Evolutionary conservation across 2,888 invertebrate genomes (phyloP).

Genomic region (Carterocephalus palaemon): DNA sequence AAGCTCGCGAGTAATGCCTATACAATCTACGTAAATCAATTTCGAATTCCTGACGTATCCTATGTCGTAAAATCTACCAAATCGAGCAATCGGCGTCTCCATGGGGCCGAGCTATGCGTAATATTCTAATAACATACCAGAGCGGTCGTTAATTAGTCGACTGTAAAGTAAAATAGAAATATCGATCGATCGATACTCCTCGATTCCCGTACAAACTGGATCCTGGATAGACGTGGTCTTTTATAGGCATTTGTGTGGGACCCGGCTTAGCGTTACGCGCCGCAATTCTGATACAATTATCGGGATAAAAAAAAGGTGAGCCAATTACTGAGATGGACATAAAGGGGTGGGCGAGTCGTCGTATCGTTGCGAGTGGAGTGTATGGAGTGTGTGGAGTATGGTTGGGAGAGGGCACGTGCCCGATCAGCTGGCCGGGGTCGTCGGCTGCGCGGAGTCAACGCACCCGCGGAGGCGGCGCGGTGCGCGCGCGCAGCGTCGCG

Average conservation of each 20-base stretch:
- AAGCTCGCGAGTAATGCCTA: too few species aligned
- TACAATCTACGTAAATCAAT: background rate
- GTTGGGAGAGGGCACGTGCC: conserved; percentile 37
- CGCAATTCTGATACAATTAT: conserved; percentile 27
- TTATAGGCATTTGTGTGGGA: too few species aligned
- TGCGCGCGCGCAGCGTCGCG: conserved; percentile 22
- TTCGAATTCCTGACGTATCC: too few species aligned
- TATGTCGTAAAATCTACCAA: background rate
- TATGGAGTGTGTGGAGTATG: too few species aligned
- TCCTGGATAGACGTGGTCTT: conserved; percentile 10
- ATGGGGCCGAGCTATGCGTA: conserved; percentile 3
- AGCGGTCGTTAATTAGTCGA: conserved; percentile 16
- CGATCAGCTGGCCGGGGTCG: conserved; percentile 40
- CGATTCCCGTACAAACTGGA: conserved; percentile 5
- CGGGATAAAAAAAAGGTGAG: conserved; percentile 29
- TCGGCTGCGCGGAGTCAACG: conserved; percentile 44
- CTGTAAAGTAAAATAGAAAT: conserved; percentile 7
- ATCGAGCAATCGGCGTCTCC: background rate
- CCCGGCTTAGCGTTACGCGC: too few species aligned
- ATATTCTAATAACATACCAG: conserved; percentile 18
- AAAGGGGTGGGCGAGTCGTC: too few species aligned
- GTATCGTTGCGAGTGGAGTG: too few species aligned
- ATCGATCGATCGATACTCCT: conserved; percentile 8
- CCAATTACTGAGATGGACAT: conserved; percentile 34
- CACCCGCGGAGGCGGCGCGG: conserved; percentile 32